Evolutionary conservation across 2,113 vertebrate genomes (phyloP).

Genomic region (Percina caprodes): DNA sequence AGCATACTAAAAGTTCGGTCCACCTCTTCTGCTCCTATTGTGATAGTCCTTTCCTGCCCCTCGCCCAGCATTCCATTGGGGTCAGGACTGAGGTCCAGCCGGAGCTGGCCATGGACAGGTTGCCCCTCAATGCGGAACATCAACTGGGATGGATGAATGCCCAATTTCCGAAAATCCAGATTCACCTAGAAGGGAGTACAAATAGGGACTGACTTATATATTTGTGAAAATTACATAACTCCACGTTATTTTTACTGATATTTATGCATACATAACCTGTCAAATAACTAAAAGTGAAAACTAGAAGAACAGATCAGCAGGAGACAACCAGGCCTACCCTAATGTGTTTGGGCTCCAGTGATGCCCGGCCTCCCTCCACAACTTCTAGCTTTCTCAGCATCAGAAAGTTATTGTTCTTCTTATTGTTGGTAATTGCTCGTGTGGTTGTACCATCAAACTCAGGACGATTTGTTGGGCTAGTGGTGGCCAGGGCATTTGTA

Average conservation of each 20-base stretch:
- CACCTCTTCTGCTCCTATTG: slow-evolving; percentile 43
- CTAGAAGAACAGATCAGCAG: background rate
- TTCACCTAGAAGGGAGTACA: slow-evolving; percentile 71
- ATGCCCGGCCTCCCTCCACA: slow-evolving; percentile 84
- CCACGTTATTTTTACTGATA: background rate
- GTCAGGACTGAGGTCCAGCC: slow-evolving; percentile 72
- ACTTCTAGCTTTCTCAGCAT: slow-evolving; percentile 86
- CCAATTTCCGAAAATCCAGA: slow-evolving; percentile 84
- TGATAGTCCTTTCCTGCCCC: slow-evolving; percentile 25
- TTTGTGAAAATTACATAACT: background rate
- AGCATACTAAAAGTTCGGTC: slow-evolving; percentile 86
- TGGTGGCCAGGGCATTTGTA: slow-evolving; percentile 14
- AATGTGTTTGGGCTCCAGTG: slow-evolving; percentile 87
- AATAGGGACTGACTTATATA: slow-evolving; percentile 2
- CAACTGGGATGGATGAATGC: slow-evolving; percentile 86
- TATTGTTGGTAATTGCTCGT: slow-evolving; percentile 37
- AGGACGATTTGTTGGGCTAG: background rate
- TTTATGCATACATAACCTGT: background rate
- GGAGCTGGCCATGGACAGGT: slow-evolving; percentile 86
- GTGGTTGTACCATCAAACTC: slow-evolving; percentile 35
- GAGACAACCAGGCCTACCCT: slow-evolving; percentile 61
- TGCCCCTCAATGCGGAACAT: slow-evolving; percentile 85
- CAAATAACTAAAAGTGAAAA: background rate
- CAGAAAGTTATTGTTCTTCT: slow-evolving; percentile 74
- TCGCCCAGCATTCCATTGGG: background rate